Conservation (phyloP, 2,888 invertebrate species). For the Euclidia mi region DNA sequence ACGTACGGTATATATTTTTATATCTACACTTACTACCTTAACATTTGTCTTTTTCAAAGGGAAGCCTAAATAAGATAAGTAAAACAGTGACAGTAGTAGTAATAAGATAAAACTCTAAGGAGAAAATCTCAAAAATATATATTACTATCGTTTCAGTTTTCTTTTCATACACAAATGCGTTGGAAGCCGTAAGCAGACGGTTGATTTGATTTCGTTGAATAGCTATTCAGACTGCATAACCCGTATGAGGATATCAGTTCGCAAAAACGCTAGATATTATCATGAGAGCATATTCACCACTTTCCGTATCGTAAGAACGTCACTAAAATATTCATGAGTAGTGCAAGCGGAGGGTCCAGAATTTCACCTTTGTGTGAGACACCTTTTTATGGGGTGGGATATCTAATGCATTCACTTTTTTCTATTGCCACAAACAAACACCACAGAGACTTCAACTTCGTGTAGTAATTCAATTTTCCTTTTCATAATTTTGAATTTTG, state of each 20-base stretch:
- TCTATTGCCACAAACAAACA: conserved; percentile 80
- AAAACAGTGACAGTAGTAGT: too few species aligned
- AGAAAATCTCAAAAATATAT: background rate
- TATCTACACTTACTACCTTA: too few species aligned
- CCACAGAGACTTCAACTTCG: conserved; percentile 77
- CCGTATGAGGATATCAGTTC: conserved; percentile 30
- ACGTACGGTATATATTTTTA: too few species aligned
- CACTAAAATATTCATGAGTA: conserved; percentile 83
- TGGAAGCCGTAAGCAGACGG: conserved; percentile 17
- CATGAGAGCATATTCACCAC: conserved; percentile 72
- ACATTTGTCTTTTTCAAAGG: too few species aligned
- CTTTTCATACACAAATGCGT: conserved; percentile 28
- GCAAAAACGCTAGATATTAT: conserved; percentile 48
- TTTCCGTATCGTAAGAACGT: conserved; percentile 70
- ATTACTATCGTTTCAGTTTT: conserved; percentile 6
- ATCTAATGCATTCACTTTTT: conserved; percentile 82
- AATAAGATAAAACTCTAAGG: background rate
- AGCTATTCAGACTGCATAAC: conserved; percentile 24
- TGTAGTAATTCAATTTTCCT: conserved; percentile 79
- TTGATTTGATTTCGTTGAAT: conserved; percentile 43
- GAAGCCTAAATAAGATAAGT: too few species aligned
- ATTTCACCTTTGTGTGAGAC: conserved; percentile 65
- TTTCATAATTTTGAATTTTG: conserved; percentile 63
- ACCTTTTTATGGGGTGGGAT: conserved; percentile 63
- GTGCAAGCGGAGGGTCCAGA: conserved; percentile 74